phyloP scores from a whole-genome alignment of 2,113 vertebrate species.

The Toxotes chatareus region DNA sequence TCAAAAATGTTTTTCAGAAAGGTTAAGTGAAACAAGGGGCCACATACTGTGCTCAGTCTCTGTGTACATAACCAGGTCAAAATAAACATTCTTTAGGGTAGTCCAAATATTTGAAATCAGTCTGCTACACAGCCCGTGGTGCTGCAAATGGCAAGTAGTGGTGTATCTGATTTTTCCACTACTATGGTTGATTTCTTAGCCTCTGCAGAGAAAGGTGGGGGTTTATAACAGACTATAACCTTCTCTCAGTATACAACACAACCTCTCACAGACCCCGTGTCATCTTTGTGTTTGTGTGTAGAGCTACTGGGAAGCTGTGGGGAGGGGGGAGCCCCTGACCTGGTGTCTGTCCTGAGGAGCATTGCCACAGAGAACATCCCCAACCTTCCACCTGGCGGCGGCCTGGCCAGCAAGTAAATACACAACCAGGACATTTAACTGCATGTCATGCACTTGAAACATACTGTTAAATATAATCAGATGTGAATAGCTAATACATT shows the following conservation, averaged over 20 bases:
- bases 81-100: conserved; percentile 61
- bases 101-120: conserved; percentile 52
- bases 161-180: conserved; percentile 18
- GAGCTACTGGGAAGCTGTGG: conserved; percentile 94
- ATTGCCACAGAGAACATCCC: conserved; percentile 96
- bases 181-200: conserved; percentile 10
- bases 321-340: conserved; percentile 94
- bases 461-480: neutral
- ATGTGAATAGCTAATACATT: neutral
- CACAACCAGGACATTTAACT: neutral
- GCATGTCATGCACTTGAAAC: neutral
- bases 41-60: conserved; percentile 33
- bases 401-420: conserved; percentile 97
- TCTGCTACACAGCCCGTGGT: conserved; percentile 7
- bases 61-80: conserved; percentile 35
- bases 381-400: conserved; percentile 97
- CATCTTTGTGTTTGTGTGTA: conserved; percentile 61
- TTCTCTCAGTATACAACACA: neutral
- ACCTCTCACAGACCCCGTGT: neutral
- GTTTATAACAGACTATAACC: neutral
- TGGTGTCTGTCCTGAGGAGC: conserved; percentile 95
- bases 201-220: neutral
- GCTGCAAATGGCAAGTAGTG: neutral
- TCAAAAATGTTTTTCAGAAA: conserved; percentile 9
- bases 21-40: conserved; percentile 11